Base-by-base conservation (phyloP, 2,797 vertebrate species). In the Sitta carolinensis region DNA sequence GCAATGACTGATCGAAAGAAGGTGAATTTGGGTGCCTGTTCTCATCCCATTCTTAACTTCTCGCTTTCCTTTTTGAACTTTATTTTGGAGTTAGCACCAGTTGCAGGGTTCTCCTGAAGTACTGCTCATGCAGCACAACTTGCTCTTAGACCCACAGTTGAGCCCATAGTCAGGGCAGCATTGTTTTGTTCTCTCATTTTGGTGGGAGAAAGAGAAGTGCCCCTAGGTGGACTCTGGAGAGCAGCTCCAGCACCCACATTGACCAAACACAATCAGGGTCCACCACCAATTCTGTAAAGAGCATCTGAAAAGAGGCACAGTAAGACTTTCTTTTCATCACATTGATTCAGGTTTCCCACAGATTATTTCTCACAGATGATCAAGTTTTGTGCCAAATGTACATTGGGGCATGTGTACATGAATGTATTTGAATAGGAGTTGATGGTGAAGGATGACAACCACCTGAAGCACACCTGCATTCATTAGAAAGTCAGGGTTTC, bases 391-490 rank as follows among this genome's bases (percentile, higher is more conserved):
- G 38, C 15, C 57, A 14, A 14, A 12, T 42, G 19, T 19, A 36
- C 7, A 17, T 30, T 27, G 14, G 10, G 9, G 6, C 8, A 67
- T 1, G 0, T 54, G 18, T 43, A 9, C n/a, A 34, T n/a, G 10
- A 58, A 48, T 45, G 12, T 36, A 36, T 68, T 61, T 66, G 55
- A 66, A 21, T 7, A 45, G 9, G 6, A 7, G 4, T 61, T 86
- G 58, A 36, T 42, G 4, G 2, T 22, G 23, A 82, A 90, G 21
- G 57, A 79, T 45, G 32, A 11, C 2, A 5, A 59, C 8, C 12
- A 87, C 48, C 10, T 32, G 40, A 29, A 76, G 19, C 13, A 40
- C 16, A 61, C n/a, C 29, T 57, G 22, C 27, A 43, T 38, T 77
- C 36, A 3, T 42, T 30, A 43, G 16, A 74, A 77, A 40, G 58